Conservation (phyloP, 2,113 vertebrate species). For the Ameiurus melas region DNA sequence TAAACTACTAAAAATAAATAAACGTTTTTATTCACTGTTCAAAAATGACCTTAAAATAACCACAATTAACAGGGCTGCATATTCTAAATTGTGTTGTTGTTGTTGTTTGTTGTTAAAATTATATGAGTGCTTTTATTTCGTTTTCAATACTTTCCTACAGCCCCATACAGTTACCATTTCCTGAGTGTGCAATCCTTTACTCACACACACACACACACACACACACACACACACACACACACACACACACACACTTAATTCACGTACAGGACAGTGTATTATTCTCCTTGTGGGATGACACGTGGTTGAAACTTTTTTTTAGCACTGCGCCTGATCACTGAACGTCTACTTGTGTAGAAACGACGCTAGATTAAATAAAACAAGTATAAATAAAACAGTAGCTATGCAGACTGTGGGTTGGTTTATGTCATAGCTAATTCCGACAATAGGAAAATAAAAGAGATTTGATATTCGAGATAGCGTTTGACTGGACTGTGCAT, state of each 20-base stretch:
- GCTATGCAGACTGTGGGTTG: not conserved
- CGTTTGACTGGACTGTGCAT: not conserved
- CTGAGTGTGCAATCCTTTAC: constrained; percentile 18
- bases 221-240: not conserved
- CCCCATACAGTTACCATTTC: not conserved
- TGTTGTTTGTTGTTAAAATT: too few relatives aligned
- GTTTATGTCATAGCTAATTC: not conserved
- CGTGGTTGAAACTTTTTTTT: constrained; percentile 24
- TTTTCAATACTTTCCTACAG: not conserved
- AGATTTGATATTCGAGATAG: not conserved
- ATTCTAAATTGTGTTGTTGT: not conserved
- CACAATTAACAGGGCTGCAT: not conserved
- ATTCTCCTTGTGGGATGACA: not conserved
- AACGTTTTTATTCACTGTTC: not conserved
- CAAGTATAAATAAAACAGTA: not conserved
- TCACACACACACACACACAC: not conserved
- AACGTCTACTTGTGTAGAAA: not conserved
- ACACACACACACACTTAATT: not conserved
- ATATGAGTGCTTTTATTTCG: not conserved
- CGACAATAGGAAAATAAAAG: not conserved
- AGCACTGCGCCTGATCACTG: not conserved
- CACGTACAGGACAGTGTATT: not conserved
- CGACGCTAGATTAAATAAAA: not conserved
- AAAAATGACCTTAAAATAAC: not conserved
- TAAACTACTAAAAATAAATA: not conserved